These are phyloP conservation scores for Callionymus lyra DNA, from an alignment of 2,113 vertebrate genomes.

Conservation along the genomic window DNA sequence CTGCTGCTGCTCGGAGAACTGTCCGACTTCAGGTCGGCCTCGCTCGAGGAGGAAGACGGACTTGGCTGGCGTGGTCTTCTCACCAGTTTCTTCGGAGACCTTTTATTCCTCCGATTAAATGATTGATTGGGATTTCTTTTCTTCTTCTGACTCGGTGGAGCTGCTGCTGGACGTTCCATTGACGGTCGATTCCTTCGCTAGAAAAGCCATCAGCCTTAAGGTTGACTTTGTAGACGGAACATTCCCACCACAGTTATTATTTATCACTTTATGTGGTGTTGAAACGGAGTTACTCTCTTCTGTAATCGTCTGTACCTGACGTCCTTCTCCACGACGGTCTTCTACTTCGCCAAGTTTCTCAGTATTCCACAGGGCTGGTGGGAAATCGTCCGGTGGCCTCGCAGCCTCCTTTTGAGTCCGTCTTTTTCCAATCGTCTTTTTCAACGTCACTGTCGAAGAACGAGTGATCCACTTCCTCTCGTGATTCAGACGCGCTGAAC, in stretches of 20 bases:
- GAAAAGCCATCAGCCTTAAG: conserved; percentile 44
- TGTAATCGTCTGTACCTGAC: background rate
- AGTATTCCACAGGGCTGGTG: too few relatives aligned
- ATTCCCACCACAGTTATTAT: conserved; percentile 35
- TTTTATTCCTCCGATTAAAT: conserved; percentile 54
- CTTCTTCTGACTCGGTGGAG: conserved; percentile 68
- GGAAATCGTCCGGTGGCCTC: too few relatives aligned
- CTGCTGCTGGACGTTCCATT: too few relatives aligned
- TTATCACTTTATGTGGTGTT: conserved; percentile 5
- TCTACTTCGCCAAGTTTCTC: conserved; percentile 1
- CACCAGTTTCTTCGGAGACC: conserved; percentile 22
- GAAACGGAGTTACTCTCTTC: conserved; percentile 7
- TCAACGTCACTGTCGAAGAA: conserved; percentile 92
- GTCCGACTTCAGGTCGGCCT: conserved; percentile 59
- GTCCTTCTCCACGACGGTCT: conserved; percentile 2
- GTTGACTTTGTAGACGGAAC: conserved; percentile 29
- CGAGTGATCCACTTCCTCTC: conserved; percentile 87
- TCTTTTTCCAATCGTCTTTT: conserved; percentile 1
- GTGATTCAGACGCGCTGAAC: conserved; percentile 68
- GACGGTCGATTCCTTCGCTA: conserved; percentile 32
- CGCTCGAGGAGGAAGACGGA: conserved; percentile 56
- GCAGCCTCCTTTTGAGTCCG: too few relatives aligned
- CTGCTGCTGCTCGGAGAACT: conserved; percentile 62
- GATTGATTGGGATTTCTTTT: conserved; percentile 25
- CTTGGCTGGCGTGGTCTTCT: conserved; percentile 51